Base-by-base conservation (phyloP, 1,140 invertebrate species). In the Drosophila tropicalis region DNA sequence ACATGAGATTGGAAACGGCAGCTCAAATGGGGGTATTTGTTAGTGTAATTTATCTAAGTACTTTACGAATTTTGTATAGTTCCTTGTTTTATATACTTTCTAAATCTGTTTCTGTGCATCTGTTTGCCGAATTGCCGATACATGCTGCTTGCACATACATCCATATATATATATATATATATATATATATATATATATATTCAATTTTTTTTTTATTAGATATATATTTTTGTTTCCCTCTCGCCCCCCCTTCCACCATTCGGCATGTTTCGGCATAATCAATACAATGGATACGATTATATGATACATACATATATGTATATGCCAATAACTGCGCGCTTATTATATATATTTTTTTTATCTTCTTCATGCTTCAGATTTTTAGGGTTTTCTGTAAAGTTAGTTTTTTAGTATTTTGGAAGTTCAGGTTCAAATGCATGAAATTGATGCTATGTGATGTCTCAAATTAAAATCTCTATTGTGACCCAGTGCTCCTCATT, bases 11-110 rank as follows among this genome's bases (percentile, higher is more conserved):
- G 64, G 69, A 10, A 81, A 55, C 36, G 81, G 62, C 58, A 76
- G 65, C 66, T 57, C 63, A 29, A 89, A 74, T 34, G 84, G 84
- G 29, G 75, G 80, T 61, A 47, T 89, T 80, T 83, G 89, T 89
- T 87, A 87, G 83, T 80, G 84, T 72, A 87, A 87, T 87, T 85
- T 85, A 77, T 57, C 72, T 89, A 89, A 89, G 84, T 87, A 87
- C 65, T 89, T 87, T 87, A 87, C 83, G 83, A 87, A 87, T 87
- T 87, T 87, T 87, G 83, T 87, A 87, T 87, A 87, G 83, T 87
- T 87, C 83, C 83, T 87, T 87, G 83, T 87, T 87, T 87, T 82
- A 67, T 82, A 81, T 82, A 81, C 65, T 82, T 89, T 82, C 75
- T 81, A 81, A 84, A 67, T 76, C 70, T 67, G 67, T 66, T 69